These are phyloP conservation scores for Adoxophyes honmai DNA, from an alignment of 1,140 invertebrate genomes.

Conservation along the genomic window DNA sequence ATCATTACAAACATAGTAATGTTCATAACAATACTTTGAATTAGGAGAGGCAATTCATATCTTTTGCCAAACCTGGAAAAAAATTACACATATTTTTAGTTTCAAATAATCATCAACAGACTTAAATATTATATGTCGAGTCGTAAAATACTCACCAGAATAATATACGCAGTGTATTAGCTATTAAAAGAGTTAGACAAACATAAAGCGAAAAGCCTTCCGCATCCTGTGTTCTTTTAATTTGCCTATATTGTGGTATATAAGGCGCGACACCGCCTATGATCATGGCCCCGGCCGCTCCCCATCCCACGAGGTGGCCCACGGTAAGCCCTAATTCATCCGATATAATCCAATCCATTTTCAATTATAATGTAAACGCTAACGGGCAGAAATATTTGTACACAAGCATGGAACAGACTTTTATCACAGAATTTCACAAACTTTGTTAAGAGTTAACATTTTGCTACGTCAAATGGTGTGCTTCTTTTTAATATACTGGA, in stretches of 20 bases:
- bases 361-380: constrained; percentile 21
- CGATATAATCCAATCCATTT: constrained; percentile 85
- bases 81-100: constrained; percentile 24
- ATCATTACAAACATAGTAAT: constrained; percentile 97
- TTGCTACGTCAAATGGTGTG: too few species aligned
- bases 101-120: constrained; percentile 13
- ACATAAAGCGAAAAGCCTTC: constrained; percentile 98
- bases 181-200: constrained; percentile 94
- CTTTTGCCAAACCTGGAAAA: constrained; percentile 95
- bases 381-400: neutral
- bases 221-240: constrained; percentile 91
- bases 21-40: constrained; percentile 99
- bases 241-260: constrained; percentile 96
- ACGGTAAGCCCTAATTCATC: constrained; percentile 82
- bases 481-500: too few species aligned
- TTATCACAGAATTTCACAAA: neutral
- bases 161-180: constrained; percentile 96
- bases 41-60: constrained; percentile 95
- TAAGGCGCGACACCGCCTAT: constrained; percentile 92
- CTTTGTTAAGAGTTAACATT: too few species aligned
- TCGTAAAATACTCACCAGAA: constrained; percentile 90
- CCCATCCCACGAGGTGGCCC: constrained; percentile 81
- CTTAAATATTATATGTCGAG: neutral
- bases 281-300: constrained; percentile 90
- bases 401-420: neutral